These are phyloP conservation scores for Watsonalla binaria DNA, from an alignment of 2,888 invertebrate species.

Conservation along the genomic window DNA sequence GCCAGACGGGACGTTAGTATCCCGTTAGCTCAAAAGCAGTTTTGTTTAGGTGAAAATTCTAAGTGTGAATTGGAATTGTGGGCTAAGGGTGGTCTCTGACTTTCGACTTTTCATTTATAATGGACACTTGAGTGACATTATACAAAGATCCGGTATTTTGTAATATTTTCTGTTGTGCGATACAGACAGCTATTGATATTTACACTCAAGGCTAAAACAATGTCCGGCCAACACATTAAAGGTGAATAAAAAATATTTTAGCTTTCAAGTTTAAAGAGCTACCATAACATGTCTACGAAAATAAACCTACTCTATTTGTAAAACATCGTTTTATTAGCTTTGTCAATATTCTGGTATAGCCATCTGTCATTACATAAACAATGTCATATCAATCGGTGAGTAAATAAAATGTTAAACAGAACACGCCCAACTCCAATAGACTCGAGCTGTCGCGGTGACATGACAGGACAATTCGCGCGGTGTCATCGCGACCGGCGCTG, in stretches of 20 bases:
- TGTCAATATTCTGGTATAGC: too few relatives aligned
- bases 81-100: background rate
- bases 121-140: too few relatives aligned
- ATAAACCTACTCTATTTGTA: too few relatives aligned
- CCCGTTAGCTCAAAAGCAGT: conserved; percentile 28
- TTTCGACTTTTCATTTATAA: background rate
- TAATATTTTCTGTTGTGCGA: too few relatives aligned
- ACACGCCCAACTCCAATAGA: background rate
- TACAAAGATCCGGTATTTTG: too few relatives aligned
- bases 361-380: background rate
- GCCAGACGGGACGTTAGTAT: conserved; percentile 16
- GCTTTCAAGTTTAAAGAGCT: too few relatives aligned
- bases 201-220: too few relatives aligned
- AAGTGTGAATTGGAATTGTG: conserved; percentile 2
- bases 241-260: too few relatives aligned
- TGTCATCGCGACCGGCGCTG: conserved; percentile 9
- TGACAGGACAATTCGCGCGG: conserved; percentile 34
- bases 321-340: too few relatives aligned
- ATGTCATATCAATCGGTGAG: background rate
- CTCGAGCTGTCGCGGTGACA: conserved; percentile 3
- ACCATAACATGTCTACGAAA: too few relatives aligned
- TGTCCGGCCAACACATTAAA: too few relatives aligned
- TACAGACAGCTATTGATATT: too few relatives aligned
- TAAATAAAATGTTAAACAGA: background rate
- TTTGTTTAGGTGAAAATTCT: conserved; percentile 26